Evolutionary conservation across 2,113 vertebrate species (phyloP).

Genomic region (Epinephelus moara): DNA sequence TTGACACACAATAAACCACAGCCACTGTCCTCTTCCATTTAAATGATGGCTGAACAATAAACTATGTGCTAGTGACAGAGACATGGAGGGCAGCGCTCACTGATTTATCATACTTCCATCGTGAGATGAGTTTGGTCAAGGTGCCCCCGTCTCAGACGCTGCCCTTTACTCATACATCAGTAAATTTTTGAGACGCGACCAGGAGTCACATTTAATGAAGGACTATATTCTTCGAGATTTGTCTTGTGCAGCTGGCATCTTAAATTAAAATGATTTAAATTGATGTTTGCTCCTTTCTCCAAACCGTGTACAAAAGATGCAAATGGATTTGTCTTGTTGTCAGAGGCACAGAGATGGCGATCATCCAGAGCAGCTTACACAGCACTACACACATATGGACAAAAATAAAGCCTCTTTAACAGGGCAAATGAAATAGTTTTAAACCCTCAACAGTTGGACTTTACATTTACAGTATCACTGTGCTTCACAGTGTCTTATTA

Average conservation of each 20-base stretch:
- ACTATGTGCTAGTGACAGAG: constrained; percentile 38
- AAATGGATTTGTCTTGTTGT: not conserved
- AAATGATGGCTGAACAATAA: constrained; percentile 57
- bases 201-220: constrained; percentile 33
- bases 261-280: constrained; percentile 18
- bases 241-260: constrained; percentile 2
- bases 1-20: constrained; percentile 44
- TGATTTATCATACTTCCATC: constrained; percentile 69
- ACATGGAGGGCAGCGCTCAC: constrained; percentile 19
- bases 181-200: constrained; percentile 36
- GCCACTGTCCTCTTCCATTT: constrained; percentile 40
- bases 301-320: not conserved
- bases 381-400: not conserved
- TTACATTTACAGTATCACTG: constrained; percentile 15
- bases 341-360: not conserved
- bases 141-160: constrained; percentile 59
- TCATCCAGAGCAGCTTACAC: not conserved
- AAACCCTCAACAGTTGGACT: not conserved
- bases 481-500: constrained; percentile 25
- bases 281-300: not conserved
- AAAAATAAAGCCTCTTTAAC: constrained; percentile 24
- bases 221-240: not conserved
- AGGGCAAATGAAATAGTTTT: not conserved
- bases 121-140: constrained; percentile 62
- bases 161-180: constrained; percentile 35